phyloP scores from a whole-genome alignment of 1,140 invertebrate species.

The Halesus radiatus region DNA sequence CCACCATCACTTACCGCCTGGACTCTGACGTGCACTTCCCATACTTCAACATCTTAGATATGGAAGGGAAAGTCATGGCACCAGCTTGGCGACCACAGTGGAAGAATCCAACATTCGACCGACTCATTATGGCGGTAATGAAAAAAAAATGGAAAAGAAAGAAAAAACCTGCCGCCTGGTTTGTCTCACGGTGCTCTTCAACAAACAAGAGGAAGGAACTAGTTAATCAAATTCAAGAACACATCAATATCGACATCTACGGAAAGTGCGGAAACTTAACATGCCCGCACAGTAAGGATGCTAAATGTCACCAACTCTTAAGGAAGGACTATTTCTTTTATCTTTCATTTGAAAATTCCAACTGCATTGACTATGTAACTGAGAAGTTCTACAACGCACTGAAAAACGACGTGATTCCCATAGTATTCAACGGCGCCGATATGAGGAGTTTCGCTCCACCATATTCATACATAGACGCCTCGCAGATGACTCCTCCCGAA shows the following conservation, averaged over 20 bases:
- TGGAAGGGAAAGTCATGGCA: conserved; percentile 54
- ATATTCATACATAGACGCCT: conserved; percentile 74
- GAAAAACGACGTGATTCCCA: conserved; percentile 68
- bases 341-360: conserved; percentile 75
- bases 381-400: conserved; percentile 71
- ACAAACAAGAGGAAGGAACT: conserved; percentile 69
- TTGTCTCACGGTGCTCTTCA: conserved; percentile 75
- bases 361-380: conserved; percentile 72
- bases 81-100: conserved; percentile 42
- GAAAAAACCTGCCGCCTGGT: conserved; percentile 70
- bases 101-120: conserved; percentile 36
- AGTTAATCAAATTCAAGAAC: conserved; percentile 70
- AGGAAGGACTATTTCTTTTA: conserved; percentile 74
- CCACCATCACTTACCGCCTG: conserved; percentile 73
- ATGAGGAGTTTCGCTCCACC: conserved; percentile 68
- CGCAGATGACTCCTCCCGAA: neutral
- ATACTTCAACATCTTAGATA: conserved; percentile 68
- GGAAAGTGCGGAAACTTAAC: conserved; percentile 71
- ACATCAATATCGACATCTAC: conserved; percentile 76
- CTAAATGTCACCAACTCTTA: conserved; percentile 64
- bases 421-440: conserved; percentile 72
- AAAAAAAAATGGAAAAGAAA: conserved; percentile 20
- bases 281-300: conserved; percentile 60
- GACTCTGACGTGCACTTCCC: conserved; percentile 76
- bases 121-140: conserved; percentile 51